Evolutionary conservation across 2,113 vertebrate genomes (phyloP).

Genomic region (Galbula dea): DNA sequence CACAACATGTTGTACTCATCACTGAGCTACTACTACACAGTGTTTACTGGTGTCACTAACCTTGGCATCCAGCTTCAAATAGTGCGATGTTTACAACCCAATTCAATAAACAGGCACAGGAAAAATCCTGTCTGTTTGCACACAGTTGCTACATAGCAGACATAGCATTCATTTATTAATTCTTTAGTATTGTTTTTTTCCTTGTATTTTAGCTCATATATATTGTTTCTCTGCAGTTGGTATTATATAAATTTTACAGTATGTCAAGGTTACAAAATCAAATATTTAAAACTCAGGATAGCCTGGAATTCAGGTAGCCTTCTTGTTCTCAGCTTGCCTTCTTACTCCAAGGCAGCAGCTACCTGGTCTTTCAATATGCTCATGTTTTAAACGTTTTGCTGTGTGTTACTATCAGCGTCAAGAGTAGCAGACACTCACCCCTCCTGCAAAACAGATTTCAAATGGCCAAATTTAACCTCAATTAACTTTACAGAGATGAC

Average conservation of each 20-base stretch:
- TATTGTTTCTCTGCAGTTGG: background rate
- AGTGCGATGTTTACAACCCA: background rate
- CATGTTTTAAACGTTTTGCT: background rate
- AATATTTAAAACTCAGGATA: background rate
- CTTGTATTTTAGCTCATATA: background rate
- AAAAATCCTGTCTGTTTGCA: background rate
- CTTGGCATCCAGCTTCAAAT: conserved; percentile 21
- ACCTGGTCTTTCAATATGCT: background rate
- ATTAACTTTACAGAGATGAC: background rate
- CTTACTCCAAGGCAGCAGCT: background rate
- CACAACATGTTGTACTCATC: background rate
- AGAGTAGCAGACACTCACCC: background rate
- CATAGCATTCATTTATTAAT: background rate
- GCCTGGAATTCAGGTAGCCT: background rate
- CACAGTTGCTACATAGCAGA: background rate
- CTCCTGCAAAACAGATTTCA: background rate
- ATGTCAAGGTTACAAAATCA: background rate
- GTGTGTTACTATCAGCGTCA: background rate
- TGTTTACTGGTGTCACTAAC: conserved; percentile 12
- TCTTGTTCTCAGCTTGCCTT: background rate
- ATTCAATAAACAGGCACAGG: background rate
- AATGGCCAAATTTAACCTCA: background rate
- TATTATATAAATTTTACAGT: background rate
- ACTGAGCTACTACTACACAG: background rate
- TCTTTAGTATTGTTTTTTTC: background rate